These are phyloP conservation scores for Clarias magur DNA, from an alignment of 2,113 vertebrate species.

Conservation along the genomic window DNA sequence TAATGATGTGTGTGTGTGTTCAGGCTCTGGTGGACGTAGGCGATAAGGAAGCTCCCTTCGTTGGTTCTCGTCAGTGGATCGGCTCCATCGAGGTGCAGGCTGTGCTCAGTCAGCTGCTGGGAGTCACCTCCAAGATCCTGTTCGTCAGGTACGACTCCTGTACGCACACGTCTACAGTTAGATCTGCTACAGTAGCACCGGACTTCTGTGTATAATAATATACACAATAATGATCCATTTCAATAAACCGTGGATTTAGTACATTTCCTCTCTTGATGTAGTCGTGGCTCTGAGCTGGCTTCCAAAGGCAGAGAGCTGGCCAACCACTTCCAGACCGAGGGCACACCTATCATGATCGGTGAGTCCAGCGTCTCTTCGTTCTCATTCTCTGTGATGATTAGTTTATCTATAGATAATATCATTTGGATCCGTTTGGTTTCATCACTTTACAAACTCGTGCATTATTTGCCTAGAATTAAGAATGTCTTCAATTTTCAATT, in stretches of 20 bases:
- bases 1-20: constrained; percentile 13
- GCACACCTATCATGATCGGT: constrained; percentile 97
- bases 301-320: constrained; percentile 88
- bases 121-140: constrained; percentile 90
- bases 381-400: background rate
- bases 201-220: background rate
- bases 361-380: constrained; percentile 54
- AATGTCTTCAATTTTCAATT: no score
- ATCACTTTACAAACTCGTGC: no score
- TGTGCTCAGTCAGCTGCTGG: constrained; percentile 86
- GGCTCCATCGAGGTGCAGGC: constrained; percentile 93
- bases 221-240: background rate
- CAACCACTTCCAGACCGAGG: constrained; percentile 87
- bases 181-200: background rate
- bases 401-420: no score
- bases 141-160: constrained; percentile 82
- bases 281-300: constrained; percentile 87
- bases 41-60: constrained; percentile 85
- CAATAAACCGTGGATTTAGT: background rate
- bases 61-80: constrained; percentile 93
- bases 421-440: no score
- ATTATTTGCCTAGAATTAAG: no score
- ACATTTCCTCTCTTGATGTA: constrained; percentile 55
- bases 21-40: constrained; percentile 90
- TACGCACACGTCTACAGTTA: background rate